Conservation (phyloP, 2,888 invertebrate species). For the Gasteruption jaculator region DNA sequence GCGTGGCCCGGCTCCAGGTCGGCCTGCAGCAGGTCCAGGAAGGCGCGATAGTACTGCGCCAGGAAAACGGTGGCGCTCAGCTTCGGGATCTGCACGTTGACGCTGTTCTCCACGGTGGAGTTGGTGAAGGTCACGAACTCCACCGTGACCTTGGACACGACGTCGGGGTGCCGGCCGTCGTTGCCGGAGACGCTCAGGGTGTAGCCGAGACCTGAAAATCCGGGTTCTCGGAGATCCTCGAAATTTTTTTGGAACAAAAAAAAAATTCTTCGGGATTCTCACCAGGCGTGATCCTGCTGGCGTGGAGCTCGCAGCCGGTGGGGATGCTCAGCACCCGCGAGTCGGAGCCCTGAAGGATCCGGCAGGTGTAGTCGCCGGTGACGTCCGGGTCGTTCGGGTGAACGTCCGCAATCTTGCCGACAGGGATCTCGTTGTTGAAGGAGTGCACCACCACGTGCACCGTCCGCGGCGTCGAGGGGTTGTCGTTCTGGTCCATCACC, state of each 20-base stretch:
- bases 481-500: conserved; percentile 86
- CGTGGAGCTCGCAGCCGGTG: conserved; percentile 74
- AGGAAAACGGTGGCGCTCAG: conserved; percentile 73
- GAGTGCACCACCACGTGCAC: conserved; percentile 76
- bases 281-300: conserved; percentile 66
- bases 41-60: conserved; percentile 69
- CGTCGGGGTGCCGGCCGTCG: conserved; percentile 84
- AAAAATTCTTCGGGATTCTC: conserved; percentile 23
- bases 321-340: conserved; percentile 68
- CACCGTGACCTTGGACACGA: conserved; percentile 80
- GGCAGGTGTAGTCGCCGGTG: conserved; percentile 85
- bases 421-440: conserved; percentile 70
- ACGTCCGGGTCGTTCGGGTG: conserved; percentile 89
- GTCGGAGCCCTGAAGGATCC: conserved; percentile 64
- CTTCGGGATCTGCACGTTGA: conserved; percentile 72
- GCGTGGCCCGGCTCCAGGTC: conserved; percentile 63
- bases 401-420: conserved; percentile 85
- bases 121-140: conserved; percentile 80
- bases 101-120: conserved; percentile 75
- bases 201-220: conserved; percentile 59
- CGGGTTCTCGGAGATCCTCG: conserved; percentile 12
- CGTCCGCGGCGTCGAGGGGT: conserved; percentile 78
- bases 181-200: conserved; percentile 80
- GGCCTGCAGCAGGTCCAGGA: conserved; percentile 68
- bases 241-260: conserved; percentile 6